phyloP scores from a whole-genome alignment of 2,113 vertebrate genomes.

The Poeciliopsis retropinna region DNA sequence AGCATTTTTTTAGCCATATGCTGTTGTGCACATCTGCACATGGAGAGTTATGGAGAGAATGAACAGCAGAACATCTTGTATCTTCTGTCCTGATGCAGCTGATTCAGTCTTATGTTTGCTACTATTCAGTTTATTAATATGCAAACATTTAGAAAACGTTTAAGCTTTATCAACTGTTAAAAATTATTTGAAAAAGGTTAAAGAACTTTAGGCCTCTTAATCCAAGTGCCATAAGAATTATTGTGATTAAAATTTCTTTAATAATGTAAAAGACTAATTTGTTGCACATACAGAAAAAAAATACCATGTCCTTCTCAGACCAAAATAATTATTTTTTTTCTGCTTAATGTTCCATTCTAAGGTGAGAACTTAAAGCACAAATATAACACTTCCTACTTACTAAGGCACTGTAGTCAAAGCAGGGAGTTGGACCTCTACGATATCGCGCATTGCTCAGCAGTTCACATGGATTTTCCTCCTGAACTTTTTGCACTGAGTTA shows the following conservation, averaged over 20 bases:
- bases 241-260: background rate
- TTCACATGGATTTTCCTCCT: slow-evolving; percentile 94
- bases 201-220: too few relatives aligned
- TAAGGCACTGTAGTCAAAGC: slow-evolving; percentile 96
- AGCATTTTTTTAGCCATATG: background rate
- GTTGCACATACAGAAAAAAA: too few relatives aligned
- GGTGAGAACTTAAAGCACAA: background rate
- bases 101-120: background rate
- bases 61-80: background rate
- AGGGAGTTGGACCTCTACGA: slow-evolving; percentile 92
- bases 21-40: background rate
- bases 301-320: background rate
- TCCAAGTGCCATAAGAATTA: background rate
- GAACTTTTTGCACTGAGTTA: slow-evolving; percentile 79
- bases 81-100: background rate
- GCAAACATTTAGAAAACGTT: background rate
- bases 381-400: slow-evolving; percentile 71
- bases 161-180: too few relatives aligned
- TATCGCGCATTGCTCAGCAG: slow-evolving; percentile 91
- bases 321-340: background rate
- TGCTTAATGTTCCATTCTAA: background rate
- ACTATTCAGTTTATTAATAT: background rate
- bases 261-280: background rate
- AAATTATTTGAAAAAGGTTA: too few relatives aligned
- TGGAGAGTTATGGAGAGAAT: too few relatives aligned